Percentiles rank a stretch among this genome's conserved stretches.
Evolutionary conservation across 35 echinoderm and acorn worm species (phyloP).

Genomic region (Heliocidaris tuberculata): DNA sequence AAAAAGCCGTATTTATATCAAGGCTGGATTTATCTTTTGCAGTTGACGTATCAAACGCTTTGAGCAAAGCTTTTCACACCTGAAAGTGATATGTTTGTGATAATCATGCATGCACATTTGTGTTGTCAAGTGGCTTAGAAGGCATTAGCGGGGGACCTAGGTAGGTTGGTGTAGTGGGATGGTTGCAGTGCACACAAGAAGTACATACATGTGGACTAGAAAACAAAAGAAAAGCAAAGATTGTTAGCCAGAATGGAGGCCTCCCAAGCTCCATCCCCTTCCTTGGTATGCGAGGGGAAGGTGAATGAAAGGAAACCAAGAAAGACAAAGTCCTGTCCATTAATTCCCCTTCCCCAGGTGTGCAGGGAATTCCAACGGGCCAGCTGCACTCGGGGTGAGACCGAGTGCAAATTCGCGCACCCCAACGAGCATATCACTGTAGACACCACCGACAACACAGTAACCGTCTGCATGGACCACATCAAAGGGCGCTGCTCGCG

Average conservation of each 20-base stretch:
- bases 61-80: conserved; percentile 23
- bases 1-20: neutral
- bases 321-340: conserved; percentile 36
- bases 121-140: conserved; percentile 26
- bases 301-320: neutral
- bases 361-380: conserved; percentile 98
- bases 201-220: conserved; percentile 40
- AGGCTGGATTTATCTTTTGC: conserved; percentile 3
- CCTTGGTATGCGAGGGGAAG: neutral
- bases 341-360: conserved; percentile 68
- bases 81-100: neutral
- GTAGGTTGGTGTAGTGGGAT: conserved; percentile 13
- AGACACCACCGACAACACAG: conserved; percentile 93
- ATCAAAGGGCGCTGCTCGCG: conserved; percentile 96
- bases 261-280: conserved; percentile 15
- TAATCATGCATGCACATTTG: neutral
- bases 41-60: neutral
- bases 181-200: conserved; percentile 37
- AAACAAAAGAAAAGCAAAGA: neutral
- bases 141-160: neutral
- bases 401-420: conserved; percentile 99
- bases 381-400: conserved; percentile 94
- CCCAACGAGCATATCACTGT: conserved; percentile 88
- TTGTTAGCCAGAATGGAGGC: neutral
- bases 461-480: conserved; percentile 99